A percentile compares a stretch with the other conserved stretches of the same genome.
phyloP scores from a whole-genome alignment of 2,113 vertebrate species.

The Saimiri boliviensis region DNA sequence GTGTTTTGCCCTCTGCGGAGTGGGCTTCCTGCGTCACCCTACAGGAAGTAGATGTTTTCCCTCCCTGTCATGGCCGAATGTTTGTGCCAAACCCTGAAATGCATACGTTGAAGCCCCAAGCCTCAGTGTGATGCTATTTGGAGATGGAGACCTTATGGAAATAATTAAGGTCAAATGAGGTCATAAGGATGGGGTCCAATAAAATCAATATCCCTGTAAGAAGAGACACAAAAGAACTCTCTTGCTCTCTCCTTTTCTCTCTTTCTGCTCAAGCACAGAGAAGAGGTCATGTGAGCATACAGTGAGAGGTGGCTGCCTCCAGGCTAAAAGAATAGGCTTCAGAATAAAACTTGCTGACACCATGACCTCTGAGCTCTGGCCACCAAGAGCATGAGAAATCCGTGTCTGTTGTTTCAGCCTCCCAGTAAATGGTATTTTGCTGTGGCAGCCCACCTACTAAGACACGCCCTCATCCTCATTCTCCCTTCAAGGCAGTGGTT shows the following conservation, averaged over 20 bases:
- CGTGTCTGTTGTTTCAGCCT: background rate
- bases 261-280: background rate
- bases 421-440: background rate
- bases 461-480: background rate
- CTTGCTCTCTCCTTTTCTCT: background rate
- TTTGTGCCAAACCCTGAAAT: background rate
- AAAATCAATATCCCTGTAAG: background rate
- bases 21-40: background rate
- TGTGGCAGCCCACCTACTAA: background rate
- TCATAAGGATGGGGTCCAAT: background rate
- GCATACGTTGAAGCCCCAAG: background rate
- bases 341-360: background rate
- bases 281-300: background rate
- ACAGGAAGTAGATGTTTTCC: background rate
- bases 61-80: background rate
- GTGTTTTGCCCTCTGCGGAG: background rate
- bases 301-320: background rate
- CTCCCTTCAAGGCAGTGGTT: background rate
- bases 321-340: background rate
- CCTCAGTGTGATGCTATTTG: background rate
- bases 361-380: background rate
- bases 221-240: background rate
- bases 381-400: background rate
- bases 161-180: background rate
- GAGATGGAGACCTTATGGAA: background rate